phyloP scores from a whole-genome alignment of 2,797 vertebrate species.

The Notolabrus celidotus region DNA sequence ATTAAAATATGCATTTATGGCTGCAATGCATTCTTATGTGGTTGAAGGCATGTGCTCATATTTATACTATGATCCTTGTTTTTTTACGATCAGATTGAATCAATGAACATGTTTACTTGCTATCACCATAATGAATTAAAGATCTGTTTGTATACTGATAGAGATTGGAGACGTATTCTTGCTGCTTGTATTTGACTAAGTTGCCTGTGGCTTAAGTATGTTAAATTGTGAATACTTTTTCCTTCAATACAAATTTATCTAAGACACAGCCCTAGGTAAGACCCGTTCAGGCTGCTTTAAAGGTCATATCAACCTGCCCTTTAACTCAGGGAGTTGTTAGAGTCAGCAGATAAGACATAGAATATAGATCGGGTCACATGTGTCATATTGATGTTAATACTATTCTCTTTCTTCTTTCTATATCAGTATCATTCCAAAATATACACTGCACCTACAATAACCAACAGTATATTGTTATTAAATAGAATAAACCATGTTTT shows the following conservation, averaged over 20 bases:
- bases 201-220: not conserved
- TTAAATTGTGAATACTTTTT: not conserved
- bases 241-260: not conserved
- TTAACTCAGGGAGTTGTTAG: conserved; percentile 8
- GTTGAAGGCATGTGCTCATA: no score
- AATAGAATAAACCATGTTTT: not conserved
- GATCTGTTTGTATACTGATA: not conserved
- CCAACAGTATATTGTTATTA: not conserved
- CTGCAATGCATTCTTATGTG: no score
- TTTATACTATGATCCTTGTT: no score
- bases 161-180: not conserved
- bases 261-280: not conserved
- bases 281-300: not conserved
- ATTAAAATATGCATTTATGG: no score
- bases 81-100: not conserved
- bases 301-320: not conserved
- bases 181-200: not conserved
- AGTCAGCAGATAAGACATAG: not conserved
- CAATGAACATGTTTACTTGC: not conserved
- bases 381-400: not conserved
- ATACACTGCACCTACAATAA: not conserved
- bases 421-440: no score
- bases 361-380: conserved; percentile 6
- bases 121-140: not conserved
- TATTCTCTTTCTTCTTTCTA: no score